Evolutionary conservation across 2,888 invertebrate species (phyloP), one percentile per base, ranked within the genome.

Genomic region (Drosophila atripex): DNA sequence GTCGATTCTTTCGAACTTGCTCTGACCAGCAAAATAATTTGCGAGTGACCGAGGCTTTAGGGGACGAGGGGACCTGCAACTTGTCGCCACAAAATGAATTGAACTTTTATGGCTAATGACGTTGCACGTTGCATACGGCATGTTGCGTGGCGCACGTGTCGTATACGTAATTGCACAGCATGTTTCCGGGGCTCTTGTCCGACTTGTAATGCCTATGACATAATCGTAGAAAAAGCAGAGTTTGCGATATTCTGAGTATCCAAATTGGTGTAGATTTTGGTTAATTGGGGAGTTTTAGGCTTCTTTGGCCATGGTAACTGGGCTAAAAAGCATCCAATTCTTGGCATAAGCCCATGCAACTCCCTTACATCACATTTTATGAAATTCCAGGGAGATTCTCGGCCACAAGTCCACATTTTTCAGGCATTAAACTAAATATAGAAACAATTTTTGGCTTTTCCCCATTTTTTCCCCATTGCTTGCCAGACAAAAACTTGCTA

Each of bases 91-190:
- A 74, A 71, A 71, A 73, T 53, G 57, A 80, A 87, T 87, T 77
- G 86, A 85, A 78, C 78, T 84, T 84, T 75, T 85, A 69, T 78
- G 76, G 57, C 69, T 65, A 64, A 71, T 71, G 50, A 60, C 61
- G 66, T 64, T 65, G 82, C 52, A 68, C 71, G 59, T 53, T 65
- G 77, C 78, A 88, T 18, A 70, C 70, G 50, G 30, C 68, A 58
- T 68, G 71, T 43, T 60, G 71, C 60, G 39, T 64, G 65, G 65
- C 45, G 73, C 82, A 88, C 84, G 72, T 83, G 88, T 57, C 86
- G 71, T 79, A 86, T 83, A 73, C 84, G 84, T 70, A 82, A 88
- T 82, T 87, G 87, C 72, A 65, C 46, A 64, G 55, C 64, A 69
- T 69, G 69, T 69, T 23, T 23, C 64, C 64, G 56, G 70, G 55